phyloP scores from a whole-genome alignment of 2,888 invertebrate genomes.

The Pseudococcus longispinus region DNA sequence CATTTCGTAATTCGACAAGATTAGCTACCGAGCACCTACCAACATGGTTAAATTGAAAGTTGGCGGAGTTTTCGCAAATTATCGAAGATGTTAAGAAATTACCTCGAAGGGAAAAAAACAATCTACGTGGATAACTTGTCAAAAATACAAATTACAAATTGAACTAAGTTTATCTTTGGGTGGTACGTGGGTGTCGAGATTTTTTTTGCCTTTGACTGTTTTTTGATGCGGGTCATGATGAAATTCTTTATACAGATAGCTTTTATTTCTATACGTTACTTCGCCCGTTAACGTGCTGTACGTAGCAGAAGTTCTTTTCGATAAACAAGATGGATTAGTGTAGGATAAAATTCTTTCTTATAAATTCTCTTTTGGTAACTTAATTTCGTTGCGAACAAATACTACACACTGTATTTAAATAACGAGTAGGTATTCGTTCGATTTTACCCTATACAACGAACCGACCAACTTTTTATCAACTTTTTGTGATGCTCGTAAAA shows the following conservation, averaged over 20 bases:
- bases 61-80: not conserved
- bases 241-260: not conserved
- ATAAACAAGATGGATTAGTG: slow-evolving; percentile 15
- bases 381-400: slow-evolving; percentile 26
- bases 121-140: not conserved
- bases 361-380: not conserved
- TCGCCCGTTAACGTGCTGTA: not conserved
- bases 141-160: slow-evolving; percentile 16
- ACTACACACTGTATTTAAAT: not conserved
- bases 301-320: not conserved
- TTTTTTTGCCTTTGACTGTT: not conserved
- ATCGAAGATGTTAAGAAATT: not conserved
- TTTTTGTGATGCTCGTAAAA: not conserved
- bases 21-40: not conserved
- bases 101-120: not conserved
- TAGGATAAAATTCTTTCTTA: not conserved
- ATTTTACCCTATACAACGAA: not conserved
- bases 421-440: not conserved
- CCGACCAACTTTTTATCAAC: not conserved
- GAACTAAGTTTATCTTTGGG: not conserved
- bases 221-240: not conserved
- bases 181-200: not conserved
- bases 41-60: not conserved
- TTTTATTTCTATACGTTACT: not conserved
- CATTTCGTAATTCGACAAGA: not conserved